phyloP scores from a whole-genome alignment of 1,140 invertebrate species.

The Euglossa dilemma region DNA sequence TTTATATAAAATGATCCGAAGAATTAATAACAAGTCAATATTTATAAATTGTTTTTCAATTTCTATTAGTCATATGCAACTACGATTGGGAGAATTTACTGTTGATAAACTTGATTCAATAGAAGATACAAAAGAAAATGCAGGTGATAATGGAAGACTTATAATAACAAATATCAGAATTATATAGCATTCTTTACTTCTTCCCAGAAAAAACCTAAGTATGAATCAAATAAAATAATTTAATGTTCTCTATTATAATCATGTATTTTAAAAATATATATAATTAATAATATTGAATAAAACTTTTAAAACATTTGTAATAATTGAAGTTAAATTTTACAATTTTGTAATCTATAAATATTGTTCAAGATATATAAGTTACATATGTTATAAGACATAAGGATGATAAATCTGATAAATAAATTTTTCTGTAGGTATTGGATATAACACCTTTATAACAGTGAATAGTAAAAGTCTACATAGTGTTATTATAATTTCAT shows the following conservation, averaged over 20 bases:
- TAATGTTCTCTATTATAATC: not conserved
- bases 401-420: conserved; percentile 43
- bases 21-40: not conserved
- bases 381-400: not conserved
- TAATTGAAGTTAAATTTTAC: not conserved
- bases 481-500: conserved; percentile 86
- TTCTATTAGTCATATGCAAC: conserved; percentile 87
- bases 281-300: not conserved
- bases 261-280: not conserved
- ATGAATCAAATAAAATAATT: conserved; percentile 72
- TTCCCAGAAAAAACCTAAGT: conserved; percentile 96
- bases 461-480: conserved; percentile 93
- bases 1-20: not conserved
- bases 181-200: conserved; percentile 94
- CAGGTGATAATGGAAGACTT: too few relatives aligned
- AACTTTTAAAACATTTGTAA: not conserved
- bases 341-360: not conserved
- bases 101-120: conserved; percentile 96
- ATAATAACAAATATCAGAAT: conserved; percentile 95
- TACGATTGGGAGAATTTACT: conserved; percentile 93
- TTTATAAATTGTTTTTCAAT: conserved; percentile 49
- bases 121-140: conserved; percentile 99
- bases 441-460: conserved; percentile 92
- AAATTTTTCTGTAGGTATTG: conserved; percentile 89
- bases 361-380: not conserved